Evolutionary conservation across 2,888 invertebrate species (phyloP).

Genomic region (Brenthis daphne): DNA sequence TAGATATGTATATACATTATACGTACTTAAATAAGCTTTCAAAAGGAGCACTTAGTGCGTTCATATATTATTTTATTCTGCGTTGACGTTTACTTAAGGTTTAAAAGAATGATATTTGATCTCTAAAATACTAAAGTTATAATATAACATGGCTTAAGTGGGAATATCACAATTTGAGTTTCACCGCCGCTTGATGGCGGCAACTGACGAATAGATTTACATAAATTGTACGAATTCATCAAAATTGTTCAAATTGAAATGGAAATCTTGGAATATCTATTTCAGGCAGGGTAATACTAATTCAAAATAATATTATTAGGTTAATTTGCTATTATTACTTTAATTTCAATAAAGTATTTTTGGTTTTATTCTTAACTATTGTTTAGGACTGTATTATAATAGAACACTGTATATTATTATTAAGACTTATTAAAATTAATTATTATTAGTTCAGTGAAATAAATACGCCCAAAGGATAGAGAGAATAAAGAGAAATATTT

Average conservation of each 20-base stretch:
- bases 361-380: no score
- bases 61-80: no score
- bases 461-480: not conserved
- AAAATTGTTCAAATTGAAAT: conserved; percentile 20
- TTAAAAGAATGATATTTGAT: no score
- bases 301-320: no score
- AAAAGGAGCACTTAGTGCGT: no score
- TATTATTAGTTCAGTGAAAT: not conserved
- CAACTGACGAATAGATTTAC: conserved; percentile 24
- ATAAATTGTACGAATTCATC: conserved; percentile 22
- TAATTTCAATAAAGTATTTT: no score
- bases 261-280: conserved; percentile 22
- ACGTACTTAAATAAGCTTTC: no score
- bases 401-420: no score
- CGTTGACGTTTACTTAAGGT: no score
- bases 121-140: not conserved
- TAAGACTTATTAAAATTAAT: not conserved
- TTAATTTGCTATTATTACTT: no score
- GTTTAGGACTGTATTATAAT: no score
- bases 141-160: not conserved
- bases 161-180: not conserved
- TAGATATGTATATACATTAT: no score
- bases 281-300: not conserved
- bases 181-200: conserved; percentile 5
- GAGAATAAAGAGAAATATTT: not conserved